A percentile compares a stretch with the other conserved stretches of the same genome.
These are phyloP conservation scores for Numenius phaeopus DNA, from an alignment of 2,797 vertebrate genomes.

Conservation along the genomic window DNA sequence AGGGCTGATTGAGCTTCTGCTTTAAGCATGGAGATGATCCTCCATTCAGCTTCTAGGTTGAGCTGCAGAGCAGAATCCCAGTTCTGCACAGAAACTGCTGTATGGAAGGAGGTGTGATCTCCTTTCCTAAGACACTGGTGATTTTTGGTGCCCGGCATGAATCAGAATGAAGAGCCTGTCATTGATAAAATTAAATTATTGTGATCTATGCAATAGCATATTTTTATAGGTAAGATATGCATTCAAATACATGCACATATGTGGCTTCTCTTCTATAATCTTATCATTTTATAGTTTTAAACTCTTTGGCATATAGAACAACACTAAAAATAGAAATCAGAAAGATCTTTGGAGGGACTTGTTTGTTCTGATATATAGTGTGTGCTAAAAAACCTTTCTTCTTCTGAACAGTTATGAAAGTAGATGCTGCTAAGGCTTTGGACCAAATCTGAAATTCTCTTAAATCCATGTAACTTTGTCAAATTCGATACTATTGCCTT, in stretches of 20 bases:
- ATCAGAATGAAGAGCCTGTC: not conserved
- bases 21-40: rapidly evolving
- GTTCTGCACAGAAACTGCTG: not conserved
- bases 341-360: not conserved
- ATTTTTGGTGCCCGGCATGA: not conserved
- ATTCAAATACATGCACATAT: not conserved
- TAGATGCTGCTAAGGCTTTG: not conserved
- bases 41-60: not conserved
- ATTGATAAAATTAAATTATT: not conserved
- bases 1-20: not conserved
- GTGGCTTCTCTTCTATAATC: not conserved
- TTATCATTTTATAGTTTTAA: not conserved
- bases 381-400: not conserved
- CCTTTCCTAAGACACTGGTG: not conserved
- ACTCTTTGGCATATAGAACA: not conserved
- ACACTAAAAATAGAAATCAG: not conserved
- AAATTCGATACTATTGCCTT: not conserved
- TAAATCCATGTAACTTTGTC: not conserved
- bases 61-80: not conserved
- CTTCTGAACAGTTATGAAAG: not conserved
- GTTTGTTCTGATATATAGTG: not conserved
- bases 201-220: not conserved
- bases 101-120: not conserved
- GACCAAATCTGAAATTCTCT: not conserved
- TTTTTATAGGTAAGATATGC: not conserved